phyloP scores from a whole-genome alignment of 2,797 vertebrate genomes.

The Sitta carolinensis region DNA sequence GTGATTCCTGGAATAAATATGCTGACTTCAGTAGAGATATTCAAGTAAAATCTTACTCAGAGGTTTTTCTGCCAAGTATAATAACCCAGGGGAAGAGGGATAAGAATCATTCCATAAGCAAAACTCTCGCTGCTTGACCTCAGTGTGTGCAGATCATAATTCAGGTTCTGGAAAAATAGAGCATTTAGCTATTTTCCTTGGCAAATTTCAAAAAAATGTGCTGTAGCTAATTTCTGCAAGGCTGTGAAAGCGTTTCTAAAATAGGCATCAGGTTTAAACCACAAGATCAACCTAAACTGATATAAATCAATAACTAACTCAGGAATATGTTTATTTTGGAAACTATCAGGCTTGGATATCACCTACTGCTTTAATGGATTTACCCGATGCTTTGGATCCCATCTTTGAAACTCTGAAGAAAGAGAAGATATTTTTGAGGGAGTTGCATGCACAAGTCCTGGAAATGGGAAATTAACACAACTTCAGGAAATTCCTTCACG shows the following conservation, averaged over 20 bases:
- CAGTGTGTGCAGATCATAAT: slow-evolving; percentile 67
- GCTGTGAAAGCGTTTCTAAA: slow-evolving; percentile 70
- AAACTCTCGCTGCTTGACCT: slow-evolving; percentile 65
- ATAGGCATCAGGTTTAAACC: slow-evolving; percentile 69
- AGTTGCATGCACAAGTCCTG: accelerated
- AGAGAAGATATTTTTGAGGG: slow-evolving; percentile 20
- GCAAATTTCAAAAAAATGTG: slow-evolving; percentile 63
- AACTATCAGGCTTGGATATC: slow-evolving; percentile 44
- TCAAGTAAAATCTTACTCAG: slow-evolving; percentile 73
- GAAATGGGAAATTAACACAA: background rate
- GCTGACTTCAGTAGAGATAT: slow-evolving; percentile 70
- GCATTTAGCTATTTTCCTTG: slow-evolving; percentile 67
- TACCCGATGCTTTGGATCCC: slow-evolving; percentile 52
- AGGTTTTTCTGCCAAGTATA: slow-evolving; percentile 69
- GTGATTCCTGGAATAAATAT: slow-evolving; percentile 61
- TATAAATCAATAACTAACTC: slow-evolving; percentile 68
- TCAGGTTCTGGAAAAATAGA: slow-evolving; percentile 71
- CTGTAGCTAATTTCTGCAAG: slow-evolving; percentile 67
- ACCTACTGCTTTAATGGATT: slow-evolving; percentile 66
- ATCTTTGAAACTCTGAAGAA: slow-evolving; percentile 40
- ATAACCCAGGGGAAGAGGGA: slow-evolving; percentile 70
- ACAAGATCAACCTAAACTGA: slow-evolving; percentile 68
- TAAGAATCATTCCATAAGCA: slow-evolving; percentile 71
- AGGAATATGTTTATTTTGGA: slow-evolving; percentile 68
- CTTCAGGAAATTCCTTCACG: background rate